These are phyloP conservation scores for Lysandra coridon DNA, from an alignment of 2,888 invertebrate species.

Conservation along the genomic window DNA sequence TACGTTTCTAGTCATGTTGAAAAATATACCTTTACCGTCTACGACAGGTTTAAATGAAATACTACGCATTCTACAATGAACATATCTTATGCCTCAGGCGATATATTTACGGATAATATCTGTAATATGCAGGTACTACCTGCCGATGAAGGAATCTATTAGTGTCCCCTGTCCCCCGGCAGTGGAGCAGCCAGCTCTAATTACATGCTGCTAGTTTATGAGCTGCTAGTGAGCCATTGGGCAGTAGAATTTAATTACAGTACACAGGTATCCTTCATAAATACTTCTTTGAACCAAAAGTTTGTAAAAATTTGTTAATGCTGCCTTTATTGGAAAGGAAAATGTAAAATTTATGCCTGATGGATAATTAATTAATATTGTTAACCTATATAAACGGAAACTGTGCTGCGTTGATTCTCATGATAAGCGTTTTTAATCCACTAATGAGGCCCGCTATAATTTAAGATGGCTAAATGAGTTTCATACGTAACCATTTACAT, in stretches of 20 bases:
- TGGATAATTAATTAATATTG: not conserved
- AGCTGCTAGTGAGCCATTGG: not conserved
- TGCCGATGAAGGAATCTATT: conserved; percentile 31
- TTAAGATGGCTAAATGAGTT: conserved; percentile 14
- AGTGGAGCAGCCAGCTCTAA: conserved; percentile 21
- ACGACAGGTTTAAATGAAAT: not conserved
- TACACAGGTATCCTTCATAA: not conserved
- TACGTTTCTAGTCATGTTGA: too few species aligned
- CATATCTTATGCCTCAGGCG: conserved; percentile 1
- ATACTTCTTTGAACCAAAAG: not conserved
- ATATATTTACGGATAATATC: conserved; percentile 9
- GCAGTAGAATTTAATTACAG: not conserved
- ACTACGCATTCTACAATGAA: not conserved
- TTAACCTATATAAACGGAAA: not conserved
- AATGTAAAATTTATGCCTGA: not conserved
- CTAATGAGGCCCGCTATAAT: conserved; percentile 18
- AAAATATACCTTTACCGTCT: too few species aligned
- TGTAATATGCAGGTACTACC: conserved; percentile 28
- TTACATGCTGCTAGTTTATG: not conserved
- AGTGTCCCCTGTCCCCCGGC: conserved; percentile 15
- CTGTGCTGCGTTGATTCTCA: not conserved
- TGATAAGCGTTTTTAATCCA: conserved; percentile 17
- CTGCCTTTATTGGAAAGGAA: not conserved
- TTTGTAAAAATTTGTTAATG: not conserved
- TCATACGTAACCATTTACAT: conserved; percentile 22